Evolutionary conservation across 1,140 invertebrate genomes (phyloP).

Genomic region (Drosophila parvula): DNA sequence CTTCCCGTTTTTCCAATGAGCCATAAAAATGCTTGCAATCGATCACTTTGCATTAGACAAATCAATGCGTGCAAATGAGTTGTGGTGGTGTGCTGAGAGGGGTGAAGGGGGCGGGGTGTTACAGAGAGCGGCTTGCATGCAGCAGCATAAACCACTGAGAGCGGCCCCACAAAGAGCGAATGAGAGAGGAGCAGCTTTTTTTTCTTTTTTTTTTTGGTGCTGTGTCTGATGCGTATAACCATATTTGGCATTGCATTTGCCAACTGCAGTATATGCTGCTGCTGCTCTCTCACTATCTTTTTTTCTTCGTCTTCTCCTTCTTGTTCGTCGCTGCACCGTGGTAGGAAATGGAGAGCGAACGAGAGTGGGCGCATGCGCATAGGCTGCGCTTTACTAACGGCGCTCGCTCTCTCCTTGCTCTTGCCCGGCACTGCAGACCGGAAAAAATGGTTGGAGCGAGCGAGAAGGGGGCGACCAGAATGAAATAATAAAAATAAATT

Average conservation of each 20-base stretch:
- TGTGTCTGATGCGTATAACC: conserved; percentile 68
- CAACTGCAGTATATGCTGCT: conserved; percentile 53
- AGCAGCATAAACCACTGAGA: conserved; percentile 6
- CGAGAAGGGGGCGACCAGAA: conserved; percentile 24
- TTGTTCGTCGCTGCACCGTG: conserved; percentile 16
- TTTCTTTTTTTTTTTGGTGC: not conserved
- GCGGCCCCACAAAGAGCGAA: conserved; percentile 12
- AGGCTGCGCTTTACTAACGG: conserved; percentile 1
- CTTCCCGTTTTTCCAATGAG: conserved; percentile 37
- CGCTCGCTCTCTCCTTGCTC: not conserved
- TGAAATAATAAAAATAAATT: conserved; percentile 74
- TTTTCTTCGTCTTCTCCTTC: conserved; percentile 12
- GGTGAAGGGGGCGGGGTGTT: not conserved
- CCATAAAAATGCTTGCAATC: conserved; percentile 41
- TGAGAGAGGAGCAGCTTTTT: not conserved
- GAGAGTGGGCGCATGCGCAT: conserved; percentile 3
- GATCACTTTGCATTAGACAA: conserved; percentile 47
- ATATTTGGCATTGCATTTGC: conserved; percentile 78
- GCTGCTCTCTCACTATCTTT: conserved; percentile 2
- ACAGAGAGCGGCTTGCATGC: conserved; percentile 14
- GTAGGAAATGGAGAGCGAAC: conserved; percentile 3
- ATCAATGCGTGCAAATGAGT: conserved; percentile 27
- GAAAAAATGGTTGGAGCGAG: conserved; percentile 37
- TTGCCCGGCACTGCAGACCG: conserved; percentile 37
- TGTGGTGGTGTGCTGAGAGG: too few species aligned